Conservation (phyloP, 2,113 vertebrate species). For the Hymenochirus boettgeri region DNA sequence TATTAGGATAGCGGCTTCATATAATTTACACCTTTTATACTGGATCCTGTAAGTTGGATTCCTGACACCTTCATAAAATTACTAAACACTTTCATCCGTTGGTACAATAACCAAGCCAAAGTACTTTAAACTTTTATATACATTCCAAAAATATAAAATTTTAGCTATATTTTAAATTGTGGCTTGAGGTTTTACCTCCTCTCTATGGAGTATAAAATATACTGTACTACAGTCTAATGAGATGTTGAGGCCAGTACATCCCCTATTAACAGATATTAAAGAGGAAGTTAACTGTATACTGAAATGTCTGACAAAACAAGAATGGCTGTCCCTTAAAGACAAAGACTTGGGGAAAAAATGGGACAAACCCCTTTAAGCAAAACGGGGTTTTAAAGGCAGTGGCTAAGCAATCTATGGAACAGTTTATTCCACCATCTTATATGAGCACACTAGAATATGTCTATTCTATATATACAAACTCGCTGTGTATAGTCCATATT, state of each 20-base stretch:
- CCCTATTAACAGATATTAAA: not conserved
- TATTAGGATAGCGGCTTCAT: too few species aligned
- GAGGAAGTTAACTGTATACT: not conserved
- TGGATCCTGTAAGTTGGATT: not conserved
- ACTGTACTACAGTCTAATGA: not conserved
- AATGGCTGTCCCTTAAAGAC: not conserved
- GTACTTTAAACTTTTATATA: conserved; percentile 4
- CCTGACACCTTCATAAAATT: not conserved
- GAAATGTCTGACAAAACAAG: conserved; percentile 14
- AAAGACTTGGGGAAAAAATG: too few species aligned
- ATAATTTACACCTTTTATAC: not conserved
- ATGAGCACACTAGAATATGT: not conserved
- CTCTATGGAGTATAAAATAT: too few species aligned
- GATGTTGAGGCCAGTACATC: not conserved
- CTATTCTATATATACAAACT: not conserved
- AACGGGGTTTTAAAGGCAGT: not conserved
- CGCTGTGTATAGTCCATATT: not conserved
- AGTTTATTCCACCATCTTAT: not conserved
- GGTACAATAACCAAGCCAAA: not conserved
- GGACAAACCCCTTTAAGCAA: not conserved
- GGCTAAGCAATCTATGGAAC: not conserved
- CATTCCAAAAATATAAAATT: conserved; percentile 6
- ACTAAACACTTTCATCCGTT: not conserved
- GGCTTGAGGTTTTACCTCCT: not conserved
- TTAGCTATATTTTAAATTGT: not conserved